Evolutionary conservation across 2,113 vertebrate genomes (phyloP).

Genomic region (Rhagologus leucostigma): DNA sequence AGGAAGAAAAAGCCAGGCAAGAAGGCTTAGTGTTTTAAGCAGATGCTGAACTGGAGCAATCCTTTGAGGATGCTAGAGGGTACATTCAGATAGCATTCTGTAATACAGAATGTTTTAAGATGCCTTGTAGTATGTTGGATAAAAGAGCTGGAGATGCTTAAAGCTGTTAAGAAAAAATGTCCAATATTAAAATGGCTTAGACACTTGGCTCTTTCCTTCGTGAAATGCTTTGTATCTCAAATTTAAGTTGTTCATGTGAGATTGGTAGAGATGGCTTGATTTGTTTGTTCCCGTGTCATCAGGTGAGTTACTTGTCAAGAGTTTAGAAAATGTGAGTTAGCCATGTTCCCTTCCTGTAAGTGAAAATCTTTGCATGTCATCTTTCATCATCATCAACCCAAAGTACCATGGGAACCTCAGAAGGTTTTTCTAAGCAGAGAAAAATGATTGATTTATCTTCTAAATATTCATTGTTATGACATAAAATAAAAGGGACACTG

Average conservation of each 20-base stretch:
- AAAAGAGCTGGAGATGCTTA: neutral
- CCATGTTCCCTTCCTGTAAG: neutral
- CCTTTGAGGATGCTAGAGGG: neutral
- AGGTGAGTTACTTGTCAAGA: neutral
- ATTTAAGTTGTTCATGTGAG: neutral
- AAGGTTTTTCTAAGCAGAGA: neutral
- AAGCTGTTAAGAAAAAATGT: neutral
- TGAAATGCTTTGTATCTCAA: neutral
- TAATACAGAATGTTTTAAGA: neutral
- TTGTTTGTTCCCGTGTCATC: constrained; percentile 3
- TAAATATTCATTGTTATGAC: neutral
- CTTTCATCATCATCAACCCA: neutral
- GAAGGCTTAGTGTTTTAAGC: neutral
- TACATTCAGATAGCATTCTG: neutral
- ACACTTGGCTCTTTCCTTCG: neutral
- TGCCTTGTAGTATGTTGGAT: neutral
- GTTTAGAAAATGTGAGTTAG: neutral
- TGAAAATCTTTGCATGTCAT: neutral
- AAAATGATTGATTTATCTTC: neutral
- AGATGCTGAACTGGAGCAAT: neutral
- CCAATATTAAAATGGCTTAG: neutral
- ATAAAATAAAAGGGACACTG: neutral
- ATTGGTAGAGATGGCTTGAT: neutral
- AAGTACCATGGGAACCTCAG: neutral
- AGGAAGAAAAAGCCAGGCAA: neutral